phyloP scores from a whole-genome alignment of 2,888 invertebrate genomes.

The Maniola hyperantus region DNA sequence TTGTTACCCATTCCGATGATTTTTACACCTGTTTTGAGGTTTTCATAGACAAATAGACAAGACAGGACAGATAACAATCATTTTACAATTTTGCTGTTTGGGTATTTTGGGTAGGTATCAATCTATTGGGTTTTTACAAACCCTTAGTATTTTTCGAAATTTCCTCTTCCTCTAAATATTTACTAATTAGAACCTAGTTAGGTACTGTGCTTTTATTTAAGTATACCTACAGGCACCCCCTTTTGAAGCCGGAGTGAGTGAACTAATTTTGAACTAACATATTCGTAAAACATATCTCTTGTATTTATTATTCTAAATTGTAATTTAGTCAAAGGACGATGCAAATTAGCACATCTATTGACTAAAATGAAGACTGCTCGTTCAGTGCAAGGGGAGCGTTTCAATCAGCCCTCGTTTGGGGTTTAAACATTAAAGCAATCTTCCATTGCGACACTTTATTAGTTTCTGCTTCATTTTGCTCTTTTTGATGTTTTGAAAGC shows the following conservation, averaged over 20 bases:
- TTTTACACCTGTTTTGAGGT: slow-evolving; percentile 24
- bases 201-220: too few relatives aligned
- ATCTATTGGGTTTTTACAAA: too few relatives aligned
- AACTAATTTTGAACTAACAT: neutral
- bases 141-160: too few relatives aligned
- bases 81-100: too few relatives aligned
- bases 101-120: too few relatives aligned
- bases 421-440: slow-evolving; percentile 78
- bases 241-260: too few relatives aligned
- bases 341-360: slow-evolving; percentile 80
- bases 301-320: slow-evolving; percentile 38
- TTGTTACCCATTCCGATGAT: slow-evolving; percentile 28
- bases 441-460: slow-evolving; percentile 77
- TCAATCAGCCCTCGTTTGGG: slow-evolving; percentile 76
- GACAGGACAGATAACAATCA: too few relatives aligned
- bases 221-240: too few relatives aligned
- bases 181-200: too few relatives aligned
- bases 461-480: slow-evolving; percentile 72
- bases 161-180: too few relatives aligned
- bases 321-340: slow-evolving; percentile 63
- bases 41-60: neutral
- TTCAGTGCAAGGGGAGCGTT: slow-evolving; percentile 67
- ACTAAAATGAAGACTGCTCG: slow-evolving; percentile 73
- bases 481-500: slow-evolving; percentile 76
- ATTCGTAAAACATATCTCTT: neutral